Base-by-base conservation (phyloP, 2,888 invertebrate species). In the Pollenia labialis region DNA sequence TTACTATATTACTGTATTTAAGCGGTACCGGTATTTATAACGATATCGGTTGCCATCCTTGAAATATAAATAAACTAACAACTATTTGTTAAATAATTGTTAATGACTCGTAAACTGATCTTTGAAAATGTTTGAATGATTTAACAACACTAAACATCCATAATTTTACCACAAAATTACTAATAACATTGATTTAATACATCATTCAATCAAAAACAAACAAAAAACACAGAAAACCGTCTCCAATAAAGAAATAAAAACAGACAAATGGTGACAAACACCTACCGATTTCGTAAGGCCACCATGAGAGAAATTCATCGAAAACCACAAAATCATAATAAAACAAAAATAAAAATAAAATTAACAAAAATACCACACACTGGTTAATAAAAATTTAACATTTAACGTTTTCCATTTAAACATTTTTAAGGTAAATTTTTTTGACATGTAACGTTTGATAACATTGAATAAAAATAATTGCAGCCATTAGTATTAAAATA, bases 391-490 rank as follows among this genome's bases (percentile, higher is more conserved):
- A 44, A 52, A 46, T 81, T 58, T 48, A 58, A 69, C 23, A 44
- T 60, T 69, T 42, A 79, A 58, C 32, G 54, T 64, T 68, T 56
- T 46, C 56, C 81, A 68, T 82, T 76, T 74, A 66, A 84, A 81
- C 64, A 80, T 83, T 64, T 83, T 80, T 46, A 52, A 83, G 83
- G 79, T 86, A 80, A 72, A 76, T 83, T 74, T 82, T 40, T 71
- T 60, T 80, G 84, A 84, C 87, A 81, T 81, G 86, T 56, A 62
- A 84, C 76, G 72, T 81, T 87, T 87, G 87, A 87, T 87, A 87
- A 87, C 81, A 77, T 74, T 77, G 87, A 87, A 81, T 84, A 84
- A 87, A 84, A 87, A 81, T 87, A 87, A 87, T 87, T 87, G 87
- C 87, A 81, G 87, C 81, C 87, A 87, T 87, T 87, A 84, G 86